phyloP scores from a whole-genome alignment of 2,888 invertebrate species.

The Drosophila rellima region DNA sequence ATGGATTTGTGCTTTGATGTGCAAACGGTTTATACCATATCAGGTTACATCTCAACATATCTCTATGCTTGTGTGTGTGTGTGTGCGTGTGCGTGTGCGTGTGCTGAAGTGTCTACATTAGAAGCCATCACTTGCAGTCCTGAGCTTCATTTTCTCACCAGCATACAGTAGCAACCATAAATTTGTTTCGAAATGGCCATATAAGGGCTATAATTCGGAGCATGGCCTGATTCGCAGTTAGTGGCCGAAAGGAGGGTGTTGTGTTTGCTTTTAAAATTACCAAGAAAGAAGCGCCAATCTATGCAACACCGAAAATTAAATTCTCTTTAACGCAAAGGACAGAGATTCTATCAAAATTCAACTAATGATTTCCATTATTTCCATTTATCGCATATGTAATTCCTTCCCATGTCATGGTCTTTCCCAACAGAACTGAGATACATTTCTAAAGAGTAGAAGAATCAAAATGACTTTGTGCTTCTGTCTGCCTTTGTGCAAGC shows the following conservation, averaged over 20 bases:
- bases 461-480: slow-evolving; percentile 8
- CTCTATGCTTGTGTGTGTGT: neutral
- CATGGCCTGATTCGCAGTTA: slow-evolving; percentile 59
- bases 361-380: no score
- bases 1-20: slow-evolving; percentile 78
- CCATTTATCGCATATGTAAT: no score
- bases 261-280: slow-evolving; percentile 65
- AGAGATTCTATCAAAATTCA: no score
- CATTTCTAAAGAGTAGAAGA: neutral
- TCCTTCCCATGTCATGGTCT: neutral
- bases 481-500: neutral
- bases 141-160: slow-evolving; percentile 38
- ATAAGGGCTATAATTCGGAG: slow-evolving; percentile 46
- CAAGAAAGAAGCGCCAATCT: slow-evolving; percentile 15
- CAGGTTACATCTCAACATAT: slow-evolving; percentile 22
- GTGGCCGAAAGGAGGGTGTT: slow-evolving; percentile 53
- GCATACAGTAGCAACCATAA: slow-evolving; percentile 52
- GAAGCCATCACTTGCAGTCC: slow-evolving; percentile 68
- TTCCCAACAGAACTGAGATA: neutral
- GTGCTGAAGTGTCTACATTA: slow-evolving; percentile 71
- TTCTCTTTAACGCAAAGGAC: slow-evolving; percentile 12
- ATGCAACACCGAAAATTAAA: neutral
- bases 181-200: slow-evolving; percentile 64
- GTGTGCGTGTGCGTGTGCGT: slow-evolving; percentile 35
- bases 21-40: slow-evolving; percentile 62